These are phyloP conservation scores for Myotis findleyi DNA, from an alignment of 2,797 vertebrate species.

Conservation along the genomic window DNA sequence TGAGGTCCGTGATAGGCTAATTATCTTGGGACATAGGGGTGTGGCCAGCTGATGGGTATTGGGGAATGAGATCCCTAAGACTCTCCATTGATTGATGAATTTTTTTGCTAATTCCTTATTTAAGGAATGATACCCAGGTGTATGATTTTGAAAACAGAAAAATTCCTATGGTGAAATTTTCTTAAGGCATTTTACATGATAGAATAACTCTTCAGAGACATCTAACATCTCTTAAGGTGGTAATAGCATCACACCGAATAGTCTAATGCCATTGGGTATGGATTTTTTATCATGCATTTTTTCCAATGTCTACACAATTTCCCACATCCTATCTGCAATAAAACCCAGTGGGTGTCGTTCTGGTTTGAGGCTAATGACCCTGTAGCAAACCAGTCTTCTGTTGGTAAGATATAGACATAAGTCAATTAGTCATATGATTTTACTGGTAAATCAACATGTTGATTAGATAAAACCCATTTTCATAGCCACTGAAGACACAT, in stretches of 20 bases:
- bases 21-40: neutral
- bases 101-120: neutral
- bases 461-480: constrained; percentile 8
- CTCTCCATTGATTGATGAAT: neutral
- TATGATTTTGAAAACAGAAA: constrained; percentile 36
- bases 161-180: neutral
- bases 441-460: neutral
- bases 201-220: constrained; percentile 24
- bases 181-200: no score
- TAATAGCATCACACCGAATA: neutral
- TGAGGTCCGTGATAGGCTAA: neutral
- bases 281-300: constrained; percentile 45
- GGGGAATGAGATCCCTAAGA: neutral
- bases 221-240: neutral
- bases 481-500: neutral
- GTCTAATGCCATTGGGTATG: constrained; percentile 1
- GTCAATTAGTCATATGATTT: constrained; percentile 49
- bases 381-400: constrained; percentile 77
- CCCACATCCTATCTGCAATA: constrained; percentile 85
- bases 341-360: constrained; percentile 85
- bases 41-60: neutral
- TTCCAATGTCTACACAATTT: constrained; percentile 82
- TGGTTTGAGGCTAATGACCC: constrained; percentile 86
- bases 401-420: constrained; percentile 81
- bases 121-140: neutral